phyloP scores from a whole-genome alignment of 2,797 vertebrate species.

The Mormyrops boulengeri region DNA sequence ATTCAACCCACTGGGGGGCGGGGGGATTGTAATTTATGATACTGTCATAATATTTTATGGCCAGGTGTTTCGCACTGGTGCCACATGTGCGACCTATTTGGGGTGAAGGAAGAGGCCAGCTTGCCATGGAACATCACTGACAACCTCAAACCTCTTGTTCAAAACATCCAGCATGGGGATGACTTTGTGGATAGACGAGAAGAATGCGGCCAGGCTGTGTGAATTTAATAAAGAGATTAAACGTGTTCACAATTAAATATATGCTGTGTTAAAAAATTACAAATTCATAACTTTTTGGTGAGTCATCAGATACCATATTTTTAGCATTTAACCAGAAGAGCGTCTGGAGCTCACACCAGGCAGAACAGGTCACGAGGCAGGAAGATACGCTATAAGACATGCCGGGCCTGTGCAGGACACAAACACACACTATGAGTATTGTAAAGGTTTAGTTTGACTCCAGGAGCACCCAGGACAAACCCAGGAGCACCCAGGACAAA shows the following conservation, averaged over 20 bases:
- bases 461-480: not conserved
- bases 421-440: not conserved
- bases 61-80: not conserved
- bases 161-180: not conserved
- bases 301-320: not conserved
- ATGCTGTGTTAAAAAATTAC: not conserved
- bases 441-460: not conserved
- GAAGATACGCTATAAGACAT: not conserved
- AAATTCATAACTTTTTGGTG: not conserved
- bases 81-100: not conserved
- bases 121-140: not conserved
- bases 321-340: not conserved
- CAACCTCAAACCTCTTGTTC: not conserved
- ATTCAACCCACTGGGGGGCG: not conserved
- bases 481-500: too few species aligned
- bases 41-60: not conserved
- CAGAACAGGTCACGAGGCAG: not conserved
- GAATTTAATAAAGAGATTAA: not conserved
- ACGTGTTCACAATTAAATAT: not conserved
- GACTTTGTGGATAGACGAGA: not conserved
- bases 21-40: not conserved
- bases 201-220: not conserved
- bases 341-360: not conserved
- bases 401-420: not conserved
- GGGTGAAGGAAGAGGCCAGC: not conserved